Base-by-base conservation (phyloP, 2,888 invertebrate species). In the Archips crataeganus region DNA sequence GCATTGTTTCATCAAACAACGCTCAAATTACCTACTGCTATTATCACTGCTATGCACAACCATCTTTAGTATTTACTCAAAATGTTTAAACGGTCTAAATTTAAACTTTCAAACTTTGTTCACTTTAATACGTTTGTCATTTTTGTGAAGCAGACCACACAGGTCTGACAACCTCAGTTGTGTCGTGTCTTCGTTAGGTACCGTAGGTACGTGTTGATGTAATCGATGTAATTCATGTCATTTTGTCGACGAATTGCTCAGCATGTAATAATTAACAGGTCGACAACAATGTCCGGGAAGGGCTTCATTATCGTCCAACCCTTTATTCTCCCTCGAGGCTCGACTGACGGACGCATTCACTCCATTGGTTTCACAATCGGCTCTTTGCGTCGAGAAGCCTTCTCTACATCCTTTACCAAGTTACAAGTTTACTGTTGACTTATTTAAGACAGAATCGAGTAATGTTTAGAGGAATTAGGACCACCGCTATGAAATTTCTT, bases 301-400 rank as follows among this genome's bases (percentile, higher is more conserved):
- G 89, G 90, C 87, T 90, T 88, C 85, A 85, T 87, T 88, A 84
- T 81, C 79, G 78, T 77, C 78, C 84, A 59, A 72, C 85, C 87
- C 87, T 88, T 87, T 90, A 85, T 87, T 67, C 79, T 78, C 82
- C 82, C 78, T 57, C 77, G 76, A 75, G 80, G 79, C 82, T 85
- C 81, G 84, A 82, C 87, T 84, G 81, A 83, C 79, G 77, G 78
- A 79, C 81, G 79, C 80, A 81, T 85, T 81, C 86, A 83, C 86
- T 85, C 84, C 84, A 85, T 83, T 87, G 88, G 81, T 82, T 87
- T 79, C 82, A 84, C 87, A 89, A 88, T 87, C 82, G 81, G 75
- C 80, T 78, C 77, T 77, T 75, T 81, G 79, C 82, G 85, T 82
- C 80, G 75, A 78, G 79, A 81, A 83, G 80, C 80, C 79, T 79